These are phyloP conservation scores for Thomomys bottae DNA, from an alignment of 2,113 vertebrate genomes.

Conservation along the genomic window DNA sequence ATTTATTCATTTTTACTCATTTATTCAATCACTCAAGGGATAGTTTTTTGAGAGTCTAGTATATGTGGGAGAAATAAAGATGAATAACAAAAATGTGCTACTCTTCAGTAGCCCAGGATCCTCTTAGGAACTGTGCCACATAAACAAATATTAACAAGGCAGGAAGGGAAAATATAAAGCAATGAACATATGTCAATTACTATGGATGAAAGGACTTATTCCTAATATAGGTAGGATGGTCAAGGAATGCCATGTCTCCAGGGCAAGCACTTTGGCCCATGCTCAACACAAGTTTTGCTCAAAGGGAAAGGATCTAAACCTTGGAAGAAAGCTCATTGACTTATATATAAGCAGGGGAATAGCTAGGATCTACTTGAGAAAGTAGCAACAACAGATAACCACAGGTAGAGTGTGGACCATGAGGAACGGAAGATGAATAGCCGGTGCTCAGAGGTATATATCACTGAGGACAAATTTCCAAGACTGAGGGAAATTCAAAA, in stretches of 20 bases:
- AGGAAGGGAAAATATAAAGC: neutral
- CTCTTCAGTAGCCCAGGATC: neutral
- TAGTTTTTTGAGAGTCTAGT: neutral
- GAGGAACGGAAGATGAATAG: neutral
- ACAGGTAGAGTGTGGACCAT: accelerated
- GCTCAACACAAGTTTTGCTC: neutral
- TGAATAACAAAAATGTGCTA: constrained; percentile 19
- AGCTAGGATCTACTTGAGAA: neutral
- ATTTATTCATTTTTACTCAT: constrained; percentile 71
- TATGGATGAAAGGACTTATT: neutral
- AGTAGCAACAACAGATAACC: neutral
- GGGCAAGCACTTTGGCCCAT: neutral
- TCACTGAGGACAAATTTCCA: neutral
- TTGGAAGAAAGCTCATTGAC: neutral
- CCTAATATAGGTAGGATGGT: neutral
- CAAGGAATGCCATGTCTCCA: neutral
- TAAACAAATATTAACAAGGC: constrained; percentile 2
- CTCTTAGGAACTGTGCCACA: neutral
- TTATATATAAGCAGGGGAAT: neutral
- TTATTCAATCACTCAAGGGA: constrained; percentile 53
- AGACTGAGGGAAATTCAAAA: neutral
- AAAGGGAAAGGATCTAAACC: neutral
- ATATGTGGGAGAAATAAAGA: constrained; percentile 30
- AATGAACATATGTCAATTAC: neutral
- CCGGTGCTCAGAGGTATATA: neutral